Base-by-base conservation (phyloP, 2,797 vertebrate genomes). In the Enteromius thamalakanensis region DNA sequence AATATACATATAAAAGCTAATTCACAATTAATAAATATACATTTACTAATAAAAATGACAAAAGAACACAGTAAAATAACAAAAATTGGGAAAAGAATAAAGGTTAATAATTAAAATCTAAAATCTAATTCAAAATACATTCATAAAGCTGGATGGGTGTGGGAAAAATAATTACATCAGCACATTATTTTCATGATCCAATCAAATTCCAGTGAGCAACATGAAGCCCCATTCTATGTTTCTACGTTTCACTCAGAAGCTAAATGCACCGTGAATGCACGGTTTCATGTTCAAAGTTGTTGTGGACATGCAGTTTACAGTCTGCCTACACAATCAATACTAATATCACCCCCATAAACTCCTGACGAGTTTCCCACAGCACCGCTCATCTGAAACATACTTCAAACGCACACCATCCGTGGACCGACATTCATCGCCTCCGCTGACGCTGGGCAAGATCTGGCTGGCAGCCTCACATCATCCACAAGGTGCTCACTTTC, bases 401-500 rank as follows among this genome's bases (percentile, higher is more conserved):
- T 55, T 74, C 71, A 74, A 55, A 74, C 10, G 1, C 49, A 55
- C 45, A 55, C 45, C 6, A 64, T 32, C 62, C 15, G 6, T 45
- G 2, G n/a, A 15, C n/a, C 12, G 11, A 23, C 45, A 72, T 19
- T 17, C 15, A 21, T 32, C 17, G 10, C 58, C 72, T 40, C 55
- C 1, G 51, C 53, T 40, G 74, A 42, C 37, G 9, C 6, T 8
- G 76, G 55, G 64, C 58, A 3, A 42, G 15, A 64, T 45, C 75
- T 64, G 21, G 12, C 74, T 4, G 37, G 12, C n/a, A 29, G 40
- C 55, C 72, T 76, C 34, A 4, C 12, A 9, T 40, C 51, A 76
- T 60, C 37, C 51, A 60, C 74, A 19, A 60, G 53, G 40, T 45
- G 58, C 58, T 77, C 76, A n/a, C 23, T 47, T 64, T 47, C 58